These are phyloP conservation scores for Prietella phreatophila DNA, from an alignment of 2,113 vertebrate genomes.

Conservation along the genomic window DNA sequence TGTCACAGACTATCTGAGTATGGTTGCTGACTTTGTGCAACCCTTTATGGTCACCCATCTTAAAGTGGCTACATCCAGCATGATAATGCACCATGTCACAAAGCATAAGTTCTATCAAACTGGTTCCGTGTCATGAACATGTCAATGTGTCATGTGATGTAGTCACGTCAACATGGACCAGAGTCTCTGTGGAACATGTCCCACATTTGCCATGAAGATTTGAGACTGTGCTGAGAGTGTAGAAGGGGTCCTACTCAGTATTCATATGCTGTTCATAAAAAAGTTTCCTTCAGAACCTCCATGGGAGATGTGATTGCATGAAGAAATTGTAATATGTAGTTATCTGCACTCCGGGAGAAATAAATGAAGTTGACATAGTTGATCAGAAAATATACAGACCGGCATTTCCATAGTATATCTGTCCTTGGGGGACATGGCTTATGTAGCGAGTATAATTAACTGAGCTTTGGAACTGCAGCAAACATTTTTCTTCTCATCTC, in stretches of 20 bases:
- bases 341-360: background rate
- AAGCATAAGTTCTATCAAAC: too few relatives aligned
- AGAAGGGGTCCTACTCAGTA: background rate
- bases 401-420: background rate
- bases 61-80: background rate
- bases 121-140: background rate
- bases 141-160: background rate
- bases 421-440: background rate
- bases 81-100: background rate
- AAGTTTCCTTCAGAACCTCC: background rate
- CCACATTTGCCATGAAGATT: background rate
- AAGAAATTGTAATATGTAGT: background rate
- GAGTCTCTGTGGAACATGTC: background rate
- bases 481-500: conserved; percentile 2
- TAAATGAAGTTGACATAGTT: conserved; percentile 9
- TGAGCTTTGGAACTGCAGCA: background rate
- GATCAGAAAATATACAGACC: background rate
- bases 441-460: background rate
- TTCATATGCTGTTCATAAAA: background rate
- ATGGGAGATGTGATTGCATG: background rate
- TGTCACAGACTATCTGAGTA: too few relatives aligned
- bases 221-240: background rate
- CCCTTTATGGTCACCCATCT: too few relatives aligned
- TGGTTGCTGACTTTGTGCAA: background rate
- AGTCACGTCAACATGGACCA: background rate